Base-by-base conservation (phyloP, 1,140 invertebrate genomes). In the Drosophila pallidifrons region DNA sequence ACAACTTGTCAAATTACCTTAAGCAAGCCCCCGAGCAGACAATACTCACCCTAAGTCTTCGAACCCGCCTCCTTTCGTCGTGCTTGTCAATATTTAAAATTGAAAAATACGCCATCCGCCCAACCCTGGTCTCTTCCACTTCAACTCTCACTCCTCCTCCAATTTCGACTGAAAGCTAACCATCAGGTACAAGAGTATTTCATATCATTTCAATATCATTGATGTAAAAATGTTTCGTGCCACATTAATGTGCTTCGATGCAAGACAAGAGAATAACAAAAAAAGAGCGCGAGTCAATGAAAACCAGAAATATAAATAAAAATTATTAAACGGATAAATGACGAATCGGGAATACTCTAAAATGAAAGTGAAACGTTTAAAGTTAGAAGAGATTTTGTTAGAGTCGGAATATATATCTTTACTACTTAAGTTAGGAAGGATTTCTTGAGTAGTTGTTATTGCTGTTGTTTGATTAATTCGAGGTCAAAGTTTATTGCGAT, bases 1-100 rank as follows among this genome's bases (percentile, higher is more conserved):
- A 89, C 83, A 83, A 88, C 77, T 88, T 88, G 83, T 88, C 83
- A 88, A 88, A 89, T 88, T 88, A 89, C 83, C 85, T 80, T 77
- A 76, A 82, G 83, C 81, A 61, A 75, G 69, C 64, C 77, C 43
- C 59, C 46, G 54, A 32, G 51, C 64, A 47, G 59, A 54, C 64
- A 66, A 45, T 52, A 5, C 49, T 20, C 30, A n/a, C 15, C 7
- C 30, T 38, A 41, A 25, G 20, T 25, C 20, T 25, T 25, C 20
- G 20, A 25, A 3, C 16, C 38, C 41, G n/a, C 25, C 54, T 30
- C 8, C 41, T 47, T 15, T 45, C 35, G 47, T 52, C 38, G 55
- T 38, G 67, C 61, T 88, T 87, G 85, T 88, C 83, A 88, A 88
- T 88, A 88, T 88, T 88, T 88, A 88, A 88, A 88, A 88, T 88